Evolutionary conservation across 1,140 invertebrate species (phyloP).

Genomic region (Proales similis): DNA sequence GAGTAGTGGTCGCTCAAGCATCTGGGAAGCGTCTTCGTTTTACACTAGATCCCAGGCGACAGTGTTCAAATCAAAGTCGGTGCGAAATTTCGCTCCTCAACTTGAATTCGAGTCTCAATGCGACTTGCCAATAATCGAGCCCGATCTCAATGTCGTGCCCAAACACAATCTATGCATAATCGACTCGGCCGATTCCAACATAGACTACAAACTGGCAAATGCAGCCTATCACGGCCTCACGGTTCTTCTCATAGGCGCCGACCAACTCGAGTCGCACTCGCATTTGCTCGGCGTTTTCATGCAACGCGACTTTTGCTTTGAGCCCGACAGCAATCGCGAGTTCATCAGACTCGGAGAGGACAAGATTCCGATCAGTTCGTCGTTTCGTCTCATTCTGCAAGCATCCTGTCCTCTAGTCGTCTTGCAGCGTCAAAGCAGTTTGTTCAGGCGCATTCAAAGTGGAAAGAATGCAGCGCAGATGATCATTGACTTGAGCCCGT

Average conservation of each 20-base stretch:
- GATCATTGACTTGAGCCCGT: slow-evolving; percentile 10
- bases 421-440: too few species aligned
- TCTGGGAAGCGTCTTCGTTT: slow-evolving; percentile 31
- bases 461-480: slow-evolving; percentile 17
- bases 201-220: slow-evolving; percentile 46
- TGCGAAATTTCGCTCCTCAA: background rate
- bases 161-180: slow-evolving; percentile 47
- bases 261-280: background rate
- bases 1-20: slow-evolving; percentile 13
- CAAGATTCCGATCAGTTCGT: slow-evolving; percentile 7
- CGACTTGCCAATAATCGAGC: background rate
- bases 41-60: slow-evolving; percentile 20
- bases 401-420: background rate
- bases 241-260: slow-evolving; percentile 19
- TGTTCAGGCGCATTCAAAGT: slow-evolving; percentile 11
- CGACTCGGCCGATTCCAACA: slow-evolving; percentile 44
- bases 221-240: slow-evolving; percentile 46
- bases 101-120: slow-evolving; percentile 13
- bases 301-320: slow-evolving; percentile 12
- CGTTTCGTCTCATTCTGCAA: slow-evolving; percentile 27
- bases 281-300: slow-evolving; percentile 11
- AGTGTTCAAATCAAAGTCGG: slow-evolving; percentile 23
- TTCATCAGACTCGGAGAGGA: slow-evolving; percentile 22
- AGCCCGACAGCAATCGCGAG: slow-evolving; percentile 1
- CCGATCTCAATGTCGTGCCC: slow-evolving; percentile 39